These are phyloP conservation scores for Tortricodes alternella DNA, from an alignment of 2,888 invertebrate species.

Conservation along the genomic window DNA sequence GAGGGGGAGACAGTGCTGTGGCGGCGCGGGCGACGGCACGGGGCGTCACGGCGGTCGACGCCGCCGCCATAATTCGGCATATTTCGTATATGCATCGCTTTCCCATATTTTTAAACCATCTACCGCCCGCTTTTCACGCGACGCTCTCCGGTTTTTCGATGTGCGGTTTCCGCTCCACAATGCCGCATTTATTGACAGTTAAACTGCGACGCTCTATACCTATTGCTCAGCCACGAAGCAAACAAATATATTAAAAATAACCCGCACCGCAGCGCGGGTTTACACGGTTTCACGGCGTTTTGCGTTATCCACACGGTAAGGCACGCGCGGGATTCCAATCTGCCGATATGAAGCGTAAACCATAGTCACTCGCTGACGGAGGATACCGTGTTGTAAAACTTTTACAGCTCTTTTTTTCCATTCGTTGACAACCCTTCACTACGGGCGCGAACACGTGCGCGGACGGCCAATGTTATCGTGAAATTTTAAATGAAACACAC, in stretches of 20 bases:
- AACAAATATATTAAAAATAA: conserved; percentile 56
- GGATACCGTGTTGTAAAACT: conserved; percentile 46
- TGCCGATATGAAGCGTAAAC: conserved; percentile 56
- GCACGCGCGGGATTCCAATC: conserved; percentile 53
- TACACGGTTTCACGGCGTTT: conserved; percentile 43
- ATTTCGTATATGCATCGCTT: conserved; percentile 65
- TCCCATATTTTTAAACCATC: conserved; percentile 69
- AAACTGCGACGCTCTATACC: conserved; percentile 56
- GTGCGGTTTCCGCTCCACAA: conserved; percentile 71
- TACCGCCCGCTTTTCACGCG: conserved; percentile 73
- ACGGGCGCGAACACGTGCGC: neutral
- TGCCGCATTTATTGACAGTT: conserved; percentile 69
- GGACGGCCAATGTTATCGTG: neutral
- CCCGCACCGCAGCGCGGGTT: conserved; percentile 45
- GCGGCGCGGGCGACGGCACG: conserved; percentile 45
- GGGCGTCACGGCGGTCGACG: conserved; percentile 54
- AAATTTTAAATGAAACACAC: conserved; percentile 1
- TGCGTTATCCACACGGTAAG: conserved; percentile 50
- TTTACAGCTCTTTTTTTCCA: conserved; percentile 47
- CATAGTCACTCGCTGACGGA: conserved; percentile 45
- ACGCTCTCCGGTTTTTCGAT: conserved; percentile 71
- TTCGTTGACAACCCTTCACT: conserved; percentile 26
- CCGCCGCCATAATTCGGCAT: conserved; percentile 48
- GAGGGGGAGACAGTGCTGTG: conserved; percentile 1
- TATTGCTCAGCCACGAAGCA: conserved; percentile 60